Base-by-base conservation (phyloP, 2,797 vertebrate species). In the Pagetopsis macropterus region DNA sequence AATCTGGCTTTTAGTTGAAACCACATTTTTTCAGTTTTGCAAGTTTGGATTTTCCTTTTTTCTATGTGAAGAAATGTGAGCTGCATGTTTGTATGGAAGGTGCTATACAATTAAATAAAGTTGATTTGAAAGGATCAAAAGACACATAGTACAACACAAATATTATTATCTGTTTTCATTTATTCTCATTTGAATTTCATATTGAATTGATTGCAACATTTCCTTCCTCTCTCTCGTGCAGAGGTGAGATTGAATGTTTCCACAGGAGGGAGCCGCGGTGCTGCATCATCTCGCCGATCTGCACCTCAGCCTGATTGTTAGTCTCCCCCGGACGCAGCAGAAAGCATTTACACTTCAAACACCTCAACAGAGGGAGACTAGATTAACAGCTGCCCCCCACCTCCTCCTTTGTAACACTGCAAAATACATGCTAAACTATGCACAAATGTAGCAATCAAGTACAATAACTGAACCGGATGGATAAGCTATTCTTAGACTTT, bases 321-420 rank as follows among this genome's bases (percentile, higher is more conserved):
- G 31, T 58, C 77, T 75, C 62, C 66, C 70, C 51, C 76, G 83
- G 62, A 74, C 48, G 65, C 23, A 72, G 75, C 67, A 72, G 70
- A 79, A 57, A 52, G 60, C 79, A 82, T 89, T 90, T 83, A 86
- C 83, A 87, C 80, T 85, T 85, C 83, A 88, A 86, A 88, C 82
- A 60, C 65, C 65, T 65, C 52, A 58, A 76, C 50, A 71, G 68
- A 48, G 66, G 40, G 48, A 40, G 63, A 49, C 45, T n/a, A 68
- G 77, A 83, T 81, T 66, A 85, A 76, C 65, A 57, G 58, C 78
- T 37, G 7, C 50, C 33, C 40, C 31, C 41, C 41, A 48, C 23
- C 48, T 51, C 15, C 12, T 41, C 5, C 13, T 12, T 64, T 37
- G 58, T 70, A 37, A 45, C 63, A 73, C 63, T 31, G 67, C 57